Evolutionary conservation across 2,797 vertebrate genomes (phyloP).

Genomic region (Enteromius viviparus): DNA sequence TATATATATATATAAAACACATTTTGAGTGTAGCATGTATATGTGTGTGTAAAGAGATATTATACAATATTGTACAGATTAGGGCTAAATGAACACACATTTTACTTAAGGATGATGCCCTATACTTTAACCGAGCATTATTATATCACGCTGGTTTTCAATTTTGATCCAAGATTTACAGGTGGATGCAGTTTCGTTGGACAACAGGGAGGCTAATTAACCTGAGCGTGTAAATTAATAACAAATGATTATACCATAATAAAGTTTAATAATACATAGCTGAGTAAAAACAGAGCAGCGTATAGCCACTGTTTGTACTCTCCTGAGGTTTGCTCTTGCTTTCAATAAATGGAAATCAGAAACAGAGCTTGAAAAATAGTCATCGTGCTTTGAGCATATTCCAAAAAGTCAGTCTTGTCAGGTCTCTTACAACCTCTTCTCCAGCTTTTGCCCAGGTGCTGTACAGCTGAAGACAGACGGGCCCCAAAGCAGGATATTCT

Average conservation of each 20-base stretch:
- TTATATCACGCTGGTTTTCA: neutral
- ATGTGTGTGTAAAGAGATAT: too few species aligned
- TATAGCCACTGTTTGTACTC: conserved; percentile 25
- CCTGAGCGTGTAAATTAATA: conserved; percentile 9
- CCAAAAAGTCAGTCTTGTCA: conserved; percentile 68
- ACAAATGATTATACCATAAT: conserved; percentile 11
- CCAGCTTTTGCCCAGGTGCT: conserved; percentile 74
- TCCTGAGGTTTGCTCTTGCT: conserved; percentile 7
- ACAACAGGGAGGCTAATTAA: conserved; percentile 13
- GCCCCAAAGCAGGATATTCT: conserved; percentile 67
- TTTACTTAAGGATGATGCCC: neutral
- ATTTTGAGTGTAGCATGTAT: too few species aligned
- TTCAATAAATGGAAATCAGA: conserved; percentile 67
- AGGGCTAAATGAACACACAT: neutral
- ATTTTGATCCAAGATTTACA: neutral
- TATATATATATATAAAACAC: too few species aligned
- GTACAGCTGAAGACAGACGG: conserved; percentile 64
- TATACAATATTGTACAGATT: neutral
- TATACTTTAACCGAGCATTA: neutral
- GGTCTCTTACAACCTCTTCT: conserved; percentile 71
- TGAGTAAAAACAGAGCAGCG: conserved; percentile 31
- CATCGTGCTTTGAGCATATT: conserved; percentile 74
- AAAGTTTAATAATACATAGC: neutral
- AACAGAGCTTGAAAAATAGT: conserved; percentile 75
- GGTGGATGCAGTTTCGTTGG: conserved; percentile 1